Base-by-base conservation (phyloP, 30 jellyfish, hydroid and myxozoan species). In the Phacellophora camtschatica region DNA sequence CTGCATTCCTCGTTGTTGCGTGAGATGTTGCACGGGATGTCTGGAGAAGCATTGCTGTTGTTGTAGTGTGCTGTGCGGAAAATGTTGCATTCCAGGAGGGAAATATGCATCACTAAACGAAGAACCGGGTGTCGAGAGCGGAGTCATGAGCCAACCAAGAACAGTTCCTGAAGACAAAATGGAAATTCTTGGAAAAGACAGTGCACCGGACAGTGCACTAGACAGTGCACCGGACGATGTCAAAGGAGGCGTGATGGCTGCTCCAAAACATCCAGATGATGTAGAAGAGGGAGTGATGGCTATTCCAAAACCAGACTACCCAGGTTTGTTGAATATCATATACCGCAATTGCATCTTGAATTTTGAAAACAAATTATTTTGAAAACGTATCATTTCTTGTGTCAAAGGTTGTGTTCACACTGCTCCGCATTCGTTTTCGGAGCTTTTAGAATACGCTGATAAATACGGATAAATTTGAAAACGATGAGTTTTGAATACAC, bases 31-130 rank as follows among this genome's bases (percentile, higher is more conserved):
- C 71, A 77, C 66, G 1, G 95, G 82, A 15, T 84, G 87, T 71
- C 61, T 71, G 28, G 65, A 72, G 53, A 79, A 34, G 81, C 55
- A 88, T 28, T 63, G 82, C 28, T 64, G 75, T 4, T 63, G 81
- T 30, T 85, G 96, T 48, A 69, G 88, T 11, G 28, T 62, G 24
- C 55, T 65, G 33, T 82, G 94, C 69, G 94, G 86, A 48, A 71
- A 82, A 39, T 82, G 94, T 45, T 82, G 94, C 82, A 69, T 59
- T 54, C 94, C 86, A 1, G 86, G 86, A 23, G 94, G 94, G 30
- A 82, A 69, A 46, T 82, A 82, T 32, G 86, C 94, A 27, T 82
- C 94, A 2, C 39, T 82, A 24, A 82, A 82, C 22, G 72, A 72
- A 28, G 94, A 61, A 24, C 86, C 86, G 29, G 94, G 46, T 27